Conservation (phyloP, 1,140 invertebrate species). For the Drosophila fuyamai region DNA sequence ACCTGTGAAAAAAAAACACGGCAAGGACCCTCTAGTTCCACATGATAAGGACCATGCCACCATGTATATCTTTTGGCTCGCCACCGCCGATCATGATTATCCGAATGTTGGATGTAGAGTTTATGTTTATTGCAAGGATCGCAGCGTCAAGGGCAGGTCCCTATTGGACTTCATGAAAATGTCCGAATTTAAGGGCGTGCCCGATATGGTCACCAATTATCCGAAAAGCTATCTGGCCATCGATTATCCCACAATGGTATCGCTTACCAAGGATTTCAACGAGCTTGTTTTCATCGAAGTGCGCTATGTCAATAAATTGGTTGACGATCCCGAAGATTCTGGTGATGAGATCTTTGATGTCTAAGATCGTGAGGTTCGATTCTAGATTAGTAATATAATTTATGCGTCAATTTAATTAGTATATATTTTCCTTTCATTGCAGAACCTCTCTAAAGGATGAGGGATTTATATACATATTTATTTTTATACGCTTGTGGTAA, state of each 20-base stretch:
- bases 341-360: background rate
- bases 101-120: background rate
- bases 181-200: background rate
- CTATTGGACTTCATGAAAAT: background rate
- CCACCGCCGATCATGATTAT: background rate
- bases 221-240: conserved; percentile 15
- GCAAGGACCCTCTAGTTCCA: too few relatives aligned
- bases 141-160: background rate
- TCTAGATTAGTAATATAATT: too few relatives aligned
- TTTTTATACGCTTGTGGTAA: background rate
- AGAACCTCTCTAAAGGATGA: background rate
- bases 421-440: background rate
- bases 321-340: background rate
- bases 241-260: conserved; percentile 11
- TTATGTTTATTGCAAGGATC: conserved; percentile 4
- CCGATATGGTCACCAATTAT: background rate
- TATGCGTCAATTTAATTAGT: too few relatives aligned
- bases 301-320: background rate
- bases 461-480: background rate
- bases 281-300: conserved; percentile 17
- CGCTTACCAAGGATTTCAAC: conserved; percentile 10
- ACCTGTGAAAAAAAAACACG: too few relatives aligned
- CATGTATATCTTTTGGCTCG: conserved; percentile 28
- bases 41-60: background rate
- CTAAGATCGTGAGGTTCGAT: background rate